Evolutionary conservation across 2,888 invertebrate species (phyloP).

Genomic region (Octonoba sinensis): DNA sequence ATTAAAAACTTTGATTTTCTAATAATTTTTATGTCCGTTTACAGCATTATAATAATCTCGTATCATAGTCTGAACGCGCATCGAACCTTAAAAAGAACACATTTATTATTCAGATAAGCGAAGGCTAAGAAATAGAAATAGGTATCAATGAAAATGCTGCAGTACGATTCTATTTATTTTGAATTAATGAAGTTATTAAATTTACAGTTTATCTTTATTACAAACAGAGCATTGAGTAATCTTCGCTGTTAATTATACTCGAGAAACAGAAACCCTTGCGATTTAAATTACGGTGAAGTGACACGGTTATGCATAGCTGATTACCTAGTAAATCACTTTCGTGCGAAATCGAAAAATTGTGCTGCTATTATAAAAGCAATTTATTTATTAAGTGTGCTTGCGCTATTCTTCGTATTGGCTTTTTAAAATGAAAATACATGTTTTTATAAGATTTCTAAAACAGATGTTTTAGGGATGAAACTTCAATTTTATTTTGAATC

Average conservation of each 20-base stretch:
- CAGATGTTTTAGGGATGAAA: too few species aligned
- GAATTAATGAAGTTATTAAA: slow-evolving; percentile 14
- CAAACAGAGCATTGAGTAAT: background rate
- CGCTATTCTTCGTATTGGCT: background rate
- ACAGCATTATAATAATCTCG: too few species aligned
- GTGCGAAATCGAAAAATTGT: background rate
- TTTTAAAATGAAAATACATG: too few species aligned
- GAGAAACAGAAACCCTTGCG: background rate
- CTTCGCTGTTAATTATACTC: slow-evolving; percentile 32
- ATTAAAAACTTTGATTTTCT: too few species aligned
- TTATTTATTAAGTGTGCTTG: slow-evolving; percentile 20
- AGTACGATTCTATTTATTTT: background rate
- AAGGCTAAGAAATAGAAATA: too few species aligned
- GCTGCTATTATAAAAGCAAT: background rate
- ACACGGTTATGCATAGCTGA: slow-evolving; percentile 13
- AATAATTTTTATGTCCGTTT: too few species aligned
- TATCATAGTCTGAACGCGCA: too few species aligned
- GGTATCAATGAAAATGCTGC: too few species aligned
- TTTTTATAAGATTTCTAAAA: too few species aligned
- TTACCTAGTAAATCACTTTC: slow-evolving; percentile 3
- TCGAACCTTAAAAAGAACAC: too few species aligned
- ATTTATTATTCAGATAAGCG: too few species aligned
- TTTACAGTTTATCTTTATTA: slow-evolving; percentile 17
- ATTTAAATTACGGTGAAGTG: background rate
- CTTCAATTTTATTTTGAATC: too few species aligned